Evolutionary conservation across 2,797 vertebrate species (phyloP).

Genomic region (Allobates femoralis): DNA sequence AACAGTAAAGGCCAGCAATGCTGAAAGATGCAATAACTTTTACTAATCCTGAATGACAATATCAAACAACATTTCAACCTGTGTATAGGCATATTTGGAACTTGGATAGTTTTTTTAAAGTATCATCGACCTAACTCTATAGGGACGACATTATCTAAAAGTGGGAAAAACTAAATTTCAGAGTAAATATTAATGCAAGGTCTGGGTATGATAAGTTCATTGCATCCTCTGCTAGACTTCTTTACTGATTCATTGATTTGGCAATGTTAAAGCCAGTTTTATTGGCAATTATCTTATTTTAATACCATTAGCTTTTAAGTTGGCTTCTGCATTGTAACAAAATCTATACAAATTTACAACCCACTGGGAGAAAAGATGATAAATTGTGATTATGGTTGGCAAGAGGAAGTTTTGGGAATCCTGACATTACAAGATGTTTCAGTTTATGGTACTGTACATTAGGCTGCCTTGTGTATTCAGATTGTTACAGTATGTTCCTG

Average conservation of each 20-base stretch:
- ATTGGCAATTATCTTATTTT: conserved; percentile 35
- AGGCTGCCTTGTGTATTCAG: neutral
- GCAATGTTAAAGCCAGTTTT: conserved; percentile 19
- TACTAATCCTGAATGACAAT: no score
- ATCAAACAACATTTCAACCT: no score
- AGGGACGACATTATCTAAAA: neutral
- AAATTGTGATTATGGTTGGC: neutral
- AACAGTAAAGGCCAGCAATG: no score
- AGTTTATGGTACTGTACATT: neutral
- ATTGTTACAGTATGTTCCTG: neutral
- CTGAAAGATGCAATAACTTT: no score
- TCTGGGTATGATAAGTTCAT: neutral
- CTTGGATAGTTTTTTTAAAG: no score
- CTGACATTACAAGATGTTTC: neutral
- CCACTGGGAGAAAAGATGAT: conserved; percentile 1
- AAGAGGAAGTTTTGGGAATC: neutral
- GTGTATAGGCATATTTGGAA: no score
- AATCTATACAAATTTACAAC: conserved; percentile 26
- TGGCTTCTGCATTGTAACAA: conserved; percentile 11
- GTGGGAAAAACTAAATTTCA: neutral
- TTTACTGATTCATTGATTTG: conserved; percentile 27
- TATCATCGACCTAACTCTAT: no score
- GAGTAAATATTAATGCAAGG: conserved; percentile 4
- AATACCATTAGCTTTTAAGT: conserved; percentile 19
- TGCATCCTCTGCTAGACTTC: conserved; percentile 7